These are phyloP conservation scores for Epistrophella euchroma DNA, from an alignment of 2,888 invertebrate genomes.

Conservation along the genomic window DNA sequence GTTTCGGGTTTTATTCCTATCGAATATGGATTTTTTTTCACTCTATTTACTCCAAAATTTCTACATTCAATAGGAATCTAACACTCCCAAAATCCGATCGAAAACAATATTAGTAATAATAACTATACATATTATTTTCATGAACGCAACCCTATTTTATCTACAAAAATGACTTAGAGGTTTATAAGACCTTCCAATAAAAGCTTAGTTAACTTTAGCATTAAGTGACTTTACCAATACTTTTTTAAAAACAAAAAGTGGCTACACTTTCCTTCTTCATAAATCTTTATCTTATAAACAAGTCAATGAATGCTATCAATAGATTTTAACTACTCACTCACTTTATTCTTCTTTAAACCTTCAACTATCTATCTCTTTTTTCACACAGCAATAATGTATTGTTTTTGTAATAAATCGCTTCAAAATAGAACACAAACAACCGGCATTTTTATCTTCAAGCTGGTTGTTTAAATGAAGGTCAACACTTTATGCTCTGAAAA, in stretches of 20 bases:
- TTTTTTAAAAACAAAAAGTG: not conserved
- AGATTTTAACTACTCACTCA: conserved; percentile 2
- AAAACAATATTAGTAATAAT: no score
- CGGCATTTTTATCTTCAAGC: not conserved
- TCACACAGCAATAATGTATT: no score
- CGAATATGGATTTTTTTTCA: no score
- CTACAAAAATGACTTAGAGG: no score
- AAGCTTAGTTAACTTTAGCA: no score
- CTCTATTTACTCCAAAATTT: no score
- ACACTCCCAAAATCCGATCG: no score
- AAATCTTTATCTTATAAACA: not conserved
- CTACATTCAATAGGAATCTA: no score
- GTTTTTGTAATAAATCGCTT: not conserved
- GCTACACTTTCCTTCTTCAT: not conserved
- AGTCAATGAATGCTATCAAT: not conserved
- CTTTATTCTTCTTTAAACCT: not conserved
- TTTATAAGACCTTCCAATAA: no score
- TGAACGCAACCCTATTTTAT: no score
- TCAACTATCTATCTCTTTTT: conserved; percentile 16
- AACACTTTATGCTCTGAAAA: not conserved
- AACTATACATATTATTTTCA: no score
- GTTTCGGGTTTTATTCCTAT: no score
- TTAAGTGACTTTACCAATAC: not conserved
- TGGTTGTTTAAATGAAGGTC: not conserved
- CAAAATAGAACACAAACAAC: conserved; percentile 8